Evolutionary conservation across 2,113 vertebrate species (phyloP).

Genomic region (Telmatochromis brachygnathus): DNA sequence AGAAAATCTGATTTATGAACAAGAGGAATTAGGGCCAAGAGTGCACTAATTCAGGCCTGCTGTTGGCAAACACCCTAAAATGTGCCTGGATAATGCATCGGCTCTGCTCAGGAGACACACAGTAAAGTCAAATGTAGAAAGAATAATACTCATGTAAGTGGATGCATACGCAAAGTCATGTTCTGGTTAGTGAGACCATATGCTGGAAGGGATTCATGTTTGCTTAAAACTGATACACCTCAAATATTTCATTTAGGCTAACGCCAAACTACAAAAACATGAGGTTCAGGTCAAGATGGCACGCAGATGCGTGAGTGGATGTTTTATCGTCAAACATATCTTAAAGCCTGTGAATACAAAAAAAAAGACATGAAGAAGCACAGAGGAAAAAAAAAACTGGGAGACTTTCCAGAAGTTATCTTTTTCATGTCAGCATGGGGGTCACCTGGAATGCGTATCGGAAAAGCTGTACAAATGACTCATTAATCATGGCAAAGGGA

Average conservation of each 20-base stretch:
- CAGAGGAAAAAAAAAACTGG: background rate
- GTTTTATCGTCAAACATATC: background rate
- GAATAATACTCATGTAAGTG: background rate
- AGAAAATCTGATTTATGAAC: slow-evolving; percentile 54
- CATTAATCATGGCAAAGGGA: slow-evolving; percentile 35
- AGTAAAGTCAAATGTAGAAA: background rate
- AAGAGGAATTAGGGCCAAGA: slow-evolving; percentile 38
- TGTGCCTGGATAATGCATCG: slow-evolving; percentile 47
- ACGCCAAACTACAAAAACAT: background rate
- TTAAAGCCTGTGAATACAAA: background rate
- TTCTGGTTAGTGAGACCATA: background rate
- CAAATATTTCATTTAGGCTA: background rate
- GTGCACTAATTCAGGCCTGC: slow-evolving; percentile 56
- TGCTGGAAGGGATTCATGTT: background rate
- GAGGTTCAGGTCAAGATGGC: background rate
- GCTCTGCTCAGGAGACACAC: slow-evolving; percentile 9
- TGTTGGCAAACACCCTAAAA: slow-evolving; percentile 42
- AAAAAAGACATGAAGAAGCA: background rate
- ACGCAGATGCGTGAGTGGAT: background rate
- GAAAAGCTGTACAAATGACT: slow-evolving; percentile 6
- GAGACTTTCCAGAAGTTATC: background rate
- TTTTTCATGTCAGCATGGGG: slow-evolving; percentile 19
- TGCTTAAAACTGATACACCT: background rate
- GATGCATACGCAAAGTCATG: background rate
- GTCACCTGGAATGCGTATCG: slow-evolving; percentile 21